phyloP scores from a whole-genome alignment of 2,888 invertebrate species.

The Lasioglossum lativentre region DNA sequence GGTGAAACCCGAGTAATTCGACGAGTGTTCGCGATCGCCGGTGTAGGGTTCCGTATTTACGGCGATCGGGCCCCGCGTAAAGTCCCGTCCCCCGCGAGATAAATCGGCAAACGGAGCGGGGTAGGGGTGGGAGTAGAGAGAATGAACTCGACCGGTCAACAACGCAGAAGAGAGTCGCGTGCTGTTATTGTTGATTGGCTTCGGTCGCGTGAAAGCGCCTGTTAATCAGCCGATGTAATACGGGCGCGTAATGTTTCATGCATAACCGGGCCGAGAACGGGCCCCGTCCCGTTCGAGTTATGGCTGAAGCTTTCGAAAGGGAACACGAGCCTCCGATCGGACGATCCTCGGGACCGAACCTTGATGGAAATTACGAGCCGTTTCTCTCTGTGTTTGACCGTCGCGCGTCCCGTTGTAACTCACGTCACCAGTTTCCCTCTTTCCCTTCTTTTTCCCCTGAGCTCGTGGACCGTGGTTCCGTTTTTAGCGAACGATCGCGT shows the following conservation, averaged over 20 bases:
- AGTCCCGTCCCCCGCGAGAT: constrained; percentile 2
- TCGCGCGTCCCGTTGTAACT: constrained; percentile 57
- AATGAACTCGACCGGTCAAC: constrained; percentile 36
- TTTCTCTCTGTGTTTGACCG: constrained; percentile 53
- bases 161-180: neutral
- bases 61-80: constrained; percentile 13
- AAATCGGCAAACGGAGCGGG: neutral
- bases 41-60: constrained; percentile 36
- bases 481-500: constrained; percentile 43
- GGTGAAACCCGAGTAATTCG: constrained; percentile 57
- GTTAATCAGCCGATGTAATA: constrained; percentile 70
- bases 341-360: constrained; percentile 43
- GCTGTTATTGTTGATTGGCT: constrained; percentile 35
- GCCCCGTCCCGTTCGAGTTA: constrained; percentile 65
- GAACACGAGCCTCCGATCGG: constrained; percentile 68
- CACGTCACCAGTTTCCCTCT: constrained; percentile 25
- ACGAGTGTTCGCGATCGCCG: constrained; percentile 35
- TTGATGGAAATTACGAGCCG: constrained; percentile 67
- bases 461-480: constrained; percentile 27
- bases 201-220: constrained; percentile 63
- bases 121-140: neutral
- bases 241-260: constrained; percentile 69
- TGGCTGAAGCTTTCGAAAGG: constrained; percentile 68
- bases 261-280: constrained; percentile 61
- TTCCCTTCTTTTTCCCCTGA: constrained; percentile 32